Evolutionary conservation across 1,140 invertebrate genomes (phyloP).

Genomic region (Tetramorium alpestre): DNA sequence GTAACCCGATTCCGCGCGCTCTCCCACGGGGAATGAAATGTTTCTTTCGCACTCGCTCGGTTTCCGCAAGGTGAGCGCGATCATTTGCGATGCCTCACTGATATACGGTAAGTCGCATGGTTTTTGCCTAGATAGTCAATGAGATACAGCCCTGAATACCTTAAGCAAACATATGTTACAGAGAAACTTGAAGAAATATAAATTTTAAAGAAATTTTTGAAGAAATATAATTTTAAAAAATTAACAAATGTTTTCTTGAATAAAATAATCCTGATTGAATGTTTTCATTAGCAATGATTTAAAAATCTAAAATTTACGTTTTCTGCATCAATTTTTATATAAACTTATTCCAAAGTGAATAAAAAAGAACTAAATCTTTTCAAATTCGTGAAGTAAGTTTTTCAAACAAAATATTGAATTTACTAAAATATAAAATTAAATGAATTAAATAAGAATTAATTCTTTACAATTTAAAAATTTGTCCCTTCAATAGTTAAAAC

Average conservation of each 20-base stretch:
- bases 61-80: constrained; percentile 30
- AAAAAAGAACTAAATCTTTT: background rate
- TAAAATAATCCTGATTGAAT: background rate
- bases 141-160: background rate
- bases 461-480: background rate
- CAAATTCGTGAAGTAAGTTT: background rate
- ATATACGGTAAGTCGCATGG: background rate
- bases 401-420: background rate
- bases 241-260: background rate
- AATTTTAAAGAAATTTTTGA: background rate
- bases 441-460: background rate
- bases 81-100: constrained; percentile 4
- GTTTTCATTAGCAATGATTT: background rate
- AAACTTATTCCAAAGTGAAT: background rate
- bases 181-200: background rate
- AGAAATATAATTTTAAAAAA: background rate
- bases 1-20: constrained; percentile 68
- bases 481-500: background rate
- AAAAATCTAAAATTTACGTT: background rate
- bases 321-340: background rate
- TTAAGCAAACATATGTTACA: background rate
- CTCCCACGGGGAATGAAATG: constrained; percentile 40
- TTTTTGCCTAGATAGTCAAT: background rate
- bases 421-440: background rate
- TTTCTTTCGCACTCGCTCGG: constrained; percentile 54